phyloP scores from a whole-genome alignment of 2,113 vertebrate genomes.

The Noctilio leporinus region DNA sequence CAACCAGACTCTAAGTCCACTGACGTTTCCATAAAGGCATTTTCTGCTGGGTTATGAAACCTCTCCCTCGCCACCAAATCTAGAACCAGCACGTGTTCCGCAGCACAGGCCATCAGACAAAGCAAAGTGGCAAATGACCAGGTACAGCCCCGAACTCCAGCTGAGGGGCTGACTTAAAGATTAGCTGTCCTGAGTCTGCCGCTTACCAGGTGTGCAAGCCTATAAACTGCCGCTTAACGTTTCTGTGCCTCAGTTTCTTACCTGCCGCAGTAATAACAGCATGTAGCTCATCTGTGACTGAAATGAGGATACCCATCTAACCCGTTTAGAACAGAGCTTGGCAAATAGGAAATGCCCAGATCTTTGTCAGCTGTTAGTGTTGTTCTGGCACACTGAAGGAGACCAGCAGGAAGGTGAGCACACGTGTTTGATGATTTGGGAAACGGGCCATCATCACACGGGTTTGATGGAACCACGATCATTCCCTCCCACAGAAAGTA shows the following conservation, averaged over 20 bases:
- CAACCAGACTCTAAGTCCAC: neutral
- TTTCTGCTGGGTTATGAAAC: neutral
- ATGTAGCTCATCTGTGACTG: neutral
- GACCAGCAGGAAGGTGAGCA: neutral
- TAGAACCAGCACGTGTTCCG: neutral
- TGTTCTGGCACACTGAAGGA: neutral
- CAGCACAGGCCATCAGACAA: neutral
- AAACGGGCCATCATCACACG: fast-evolving
- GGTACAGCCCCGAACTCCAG: neutral
- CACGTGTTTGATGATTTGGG: neutral
- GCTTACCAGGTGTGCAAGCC: neutral
- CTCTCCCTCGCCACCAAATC: neutral
- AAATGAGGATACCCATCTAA: neutral
- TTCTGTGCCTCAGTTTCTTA: neutral
- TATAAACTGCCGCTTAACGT: neutral
- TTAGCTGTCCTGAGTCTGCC: neutral
- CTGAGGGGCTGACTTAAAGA: neutral
- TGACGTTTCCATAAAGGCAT: neutral
- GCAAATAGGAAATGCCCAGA: neutral
- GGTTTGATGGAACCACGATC: neutral
- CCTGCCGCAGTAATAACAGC: neutral
- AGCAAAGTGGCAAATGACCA: neutral
- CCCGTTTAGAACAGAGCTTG: neutral
- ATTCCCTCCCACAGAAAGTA: neutral
- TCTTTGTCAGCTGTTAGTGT: neutral